phyloP scores from a whole-genome alignment of 2,113 vertebrate species.

The Uria lomvia region DNA sequence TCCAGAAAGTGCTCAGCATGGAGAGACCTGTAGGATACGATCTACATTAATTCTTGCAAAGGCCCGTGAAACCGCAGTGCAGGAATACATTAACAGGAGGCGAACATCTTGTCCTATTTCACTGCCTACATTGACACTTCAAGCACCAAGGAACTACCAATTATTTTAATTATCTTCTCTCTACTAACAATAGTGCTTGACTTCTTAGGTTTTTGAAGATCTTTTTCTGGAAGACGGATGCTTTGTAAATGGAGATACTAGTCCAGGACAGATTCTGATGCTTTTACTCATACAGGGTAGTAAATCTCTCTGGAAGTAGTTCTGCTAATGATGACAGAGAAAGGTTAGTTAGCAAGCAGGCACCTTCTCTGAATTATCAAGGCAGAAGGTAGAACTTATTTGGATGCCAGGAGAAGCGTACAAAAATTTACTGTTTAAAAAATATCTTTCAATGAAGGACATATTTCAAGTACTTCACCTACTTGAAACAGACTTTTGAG shows the following conservation, averaged over 20 bases:
- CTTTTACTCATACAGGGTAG: neutral
- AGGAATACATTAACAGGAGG: neutral
- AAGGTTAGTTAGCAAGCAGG: neutral
- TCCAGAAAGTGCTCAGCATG: neutral
- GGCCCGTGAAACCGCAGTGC: neutral
- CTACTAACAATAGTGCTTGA: neutral
- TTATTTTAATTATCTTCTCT: slow-evolving; percentile 12
- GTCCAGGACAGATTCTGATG: neutral
- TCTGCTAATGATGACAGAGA: neutral
- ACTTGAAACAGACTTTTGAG: neutral
- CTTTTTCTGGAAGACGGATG: neutral
- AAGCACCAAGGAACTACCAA: neutral
- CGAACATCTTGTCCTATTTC: neutral
- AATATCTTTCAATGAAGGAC: neutral
- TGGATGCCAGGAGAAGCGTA: neutral
- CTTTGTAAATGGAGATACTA: neutral
- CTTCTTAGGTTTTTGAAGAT: neutral
- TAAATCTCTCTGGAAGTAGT: neutral
- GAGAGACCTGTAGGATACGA: neutral
- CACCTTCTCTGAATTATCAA: neutral
- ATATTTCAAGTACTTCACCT: neutral
- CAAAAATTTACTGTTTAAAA: neutral
- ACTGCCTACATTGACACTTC: neutral
- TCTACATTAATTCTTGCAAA: neutral
- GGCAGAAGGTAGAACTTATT: neutral